Conservation (phyloP, 1,140 invertebrate species). For the Zaprionus taronus region DNA sequence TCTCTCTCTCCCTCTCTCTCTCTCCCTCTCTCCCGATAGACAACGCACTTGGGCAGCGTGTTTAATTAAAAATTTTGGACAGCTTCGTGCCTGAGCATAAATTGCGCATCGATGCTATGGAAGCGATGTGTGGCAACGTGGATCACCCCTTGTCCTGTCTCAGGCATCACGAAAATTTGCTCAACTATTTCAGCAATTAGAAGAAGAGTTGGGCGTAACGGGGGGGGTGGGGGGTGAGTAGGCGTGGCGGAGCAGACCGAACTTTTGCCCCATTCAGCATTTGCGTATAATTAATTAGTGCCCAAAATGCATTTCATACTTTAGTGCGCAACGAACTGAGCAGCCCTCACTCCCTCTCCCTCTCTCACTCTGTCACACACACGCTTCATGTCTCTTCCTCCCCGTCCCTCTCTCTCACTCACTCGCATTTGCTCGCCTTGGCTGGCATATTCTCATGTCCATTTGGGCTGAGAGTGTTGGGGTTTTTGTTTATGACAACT, state of each 20-base stretch:
- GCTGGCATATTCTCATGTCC: constrained; percentile 45
- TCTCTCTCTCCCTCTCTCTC: too few species aligned
- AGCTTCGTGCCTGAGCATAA: constrained; percentile 72
- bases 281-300: constrained; percentile 47
- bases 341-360: not conserved
- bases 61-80: constrained; percentile 77
- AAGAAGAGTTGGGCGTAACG: not conserved
- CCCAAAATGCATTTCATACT: constrained; percentile 44
- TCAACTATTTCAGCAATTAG: constrained; percentile 77
- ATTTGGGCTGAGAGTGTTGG: constrained; percentile 5
- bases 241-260: not conserved
- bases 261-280: constrained; percentile 22
- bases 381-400: not conserved
- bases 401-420: not conserved
- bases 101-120: constrained; percentile 60
- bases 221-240: not conserved
- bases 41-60: constrained; percentile 26
- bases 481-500: constrained; percentile 55
- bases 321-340: constrained; percentile 34
- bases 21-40: not conserved
- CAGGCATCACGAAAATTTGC: constrained; percentile 37
- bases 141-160: not conserved
- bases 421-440: not conserved
- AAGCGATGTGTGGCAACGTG: constrained; percentile 1
- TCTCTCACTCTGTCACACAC: not conserved